A percentile compares a stretch with the other conserved stretches of the same genome.
These are phyloP conservation scores for Cephus pulcher DNA, from an alignment of 2,888 invertebrate species.

Conservation along the genomic window DNA sequence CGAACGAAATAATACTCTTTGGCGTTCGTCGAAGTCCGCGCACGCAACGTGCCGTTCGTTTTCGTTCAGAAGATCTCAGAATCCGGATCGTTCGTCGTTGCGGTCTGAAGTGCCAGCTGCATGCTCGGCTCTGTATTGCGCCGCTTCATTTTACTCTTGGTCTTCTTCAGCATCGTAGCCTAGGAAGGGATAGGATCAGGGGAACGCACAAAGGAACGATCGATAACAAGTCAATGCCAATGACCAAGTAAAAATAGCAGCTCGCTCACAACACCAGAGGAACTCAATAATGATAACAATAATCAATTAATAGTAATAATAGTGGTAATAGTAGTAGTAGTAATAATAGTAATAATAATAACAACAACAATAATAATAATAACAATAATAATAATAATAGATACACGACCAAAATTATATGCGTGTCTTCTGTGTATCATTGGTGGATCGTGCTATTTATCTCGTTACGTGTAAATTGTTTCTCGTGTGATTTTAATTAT, in stretches of 20 bases:
- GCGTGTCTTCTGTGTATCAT: conserved; percentile 5
- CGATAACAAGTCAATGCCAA: conserved; percentile 34
- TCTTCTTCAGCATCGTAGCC: conserved; percentile 99
- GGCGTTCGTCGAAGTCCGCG: not conserved
- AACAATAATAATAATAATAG: conserved; percentile 11
- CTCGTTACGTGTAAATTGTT: too few species aligned
- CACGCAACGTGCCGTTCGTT: conserved; percentile 6
- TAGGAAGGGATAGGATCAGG: conserved; percentile 71
- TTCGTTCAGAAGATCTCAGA: conserved; percentile 62
- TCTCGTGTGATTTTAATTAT: too few species aligned
- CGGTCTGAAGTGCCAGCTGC: conserved; percentile 70
- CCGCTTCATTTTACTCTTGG: conserved; percentile 95
- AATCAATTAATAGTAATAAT: not conserved
- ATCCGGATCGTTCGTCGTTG: conserved; percentile 65
- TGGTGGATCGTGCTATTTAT: too few species aligned
- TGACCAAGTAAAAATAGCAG: conserved; percentile 34
- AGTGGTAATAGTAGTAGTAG: not conserved
- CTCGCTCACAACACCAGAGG: conserved; percentile 33
- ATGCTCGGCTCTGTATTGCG: conserved; percentile 91
- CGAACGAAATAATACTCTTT: conserved; percentile 2
- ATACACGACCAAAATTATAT: conserved; percentile 17
- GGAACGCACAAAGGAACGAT: conserved; percentile 49
- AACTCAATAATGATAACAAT: conserved; percentile 8
- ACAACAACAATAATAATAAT: not conserved
- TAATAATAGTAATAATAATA: not conserved